phyloP scores from a whole-genome alignment of 2,888 invertebrate species.

The Scrobipalpa atriplicella region DNA sequence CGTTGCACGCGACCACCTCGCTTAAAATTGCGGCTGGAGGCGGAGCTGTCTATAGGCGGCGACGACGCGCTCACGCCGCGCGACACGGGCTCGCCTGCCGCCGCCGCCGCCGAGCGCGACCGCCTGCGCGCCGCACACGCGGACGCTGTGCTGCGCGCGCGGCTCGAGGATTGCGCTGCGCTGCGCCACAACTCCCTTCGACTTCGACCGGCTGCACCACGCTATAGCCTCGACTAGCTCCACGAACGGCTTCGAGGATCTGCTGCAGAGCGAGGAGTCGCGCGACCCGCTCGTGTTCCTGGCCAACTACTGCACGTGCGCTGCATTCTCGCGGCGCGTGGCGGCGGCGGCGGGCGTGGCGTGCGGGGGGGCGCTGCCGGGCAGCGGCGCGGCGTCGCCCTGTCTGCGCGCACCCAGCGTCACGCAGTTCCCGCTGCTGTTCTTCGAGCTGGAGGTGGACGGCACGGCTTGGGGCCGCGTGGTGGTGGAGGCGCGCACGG shows the following conservation, averaged over 20 bases:
- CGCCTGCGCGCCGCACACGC: constrained; percentile 86
- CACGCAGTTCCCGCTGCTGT: constrained; percentile 86
- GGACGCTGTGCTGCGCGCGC: constrained; percentile 88
- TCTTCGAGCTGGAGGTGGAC: constrained; percentile 89
- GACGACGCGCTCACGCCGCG: constrained; percentile 85
- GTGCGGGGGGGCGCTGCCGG: constrained; percentile 43
- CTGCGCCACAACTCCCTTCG: constrained; percentile 85
- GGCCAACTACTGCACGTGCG: constrained; percentile 47
- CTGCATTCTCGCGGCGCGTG: constrained; percentile 43
- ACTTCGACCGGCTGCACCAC: constrained; percentile 86
- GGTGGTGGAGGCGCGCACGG: constrained; percentile 89
- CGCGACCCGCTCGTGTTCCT: constrained; percentile 37
- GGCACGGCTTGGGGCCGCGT: constrained; percentile 87
- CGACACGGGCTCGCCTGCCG: constrained; percentile 82
- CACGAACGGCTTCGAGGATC: constrained; percentile 65
- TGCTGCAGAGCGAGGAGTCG: constrained; percentile 74
- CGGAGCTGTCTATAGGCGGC: constrained; percentile 88
- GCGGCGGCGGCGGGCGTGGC: constrained; percentile 48
- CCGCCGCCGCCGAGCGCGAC: constrained; percentile 77
- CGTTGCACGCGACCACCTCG: constrained; percentile 88
- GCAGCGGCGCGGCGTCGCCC: constrained; percentile 48
- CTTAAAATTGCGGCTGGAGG: constrained; percentile 89
- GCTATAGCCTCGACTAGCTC: constrained; percentile 80
- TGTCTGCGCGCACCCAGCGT: constrained; percentile 49
- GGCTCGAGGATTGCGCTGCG: constrained; percentile 85